A percentile compares a stretch with the other conserved stretches of the same genome.
These are phyloP conservation scores for Rhabdophis nuchalis DNA, from an alignment of 2,797 vertebrate genomes.

Conservation along the genomic window DNA sequence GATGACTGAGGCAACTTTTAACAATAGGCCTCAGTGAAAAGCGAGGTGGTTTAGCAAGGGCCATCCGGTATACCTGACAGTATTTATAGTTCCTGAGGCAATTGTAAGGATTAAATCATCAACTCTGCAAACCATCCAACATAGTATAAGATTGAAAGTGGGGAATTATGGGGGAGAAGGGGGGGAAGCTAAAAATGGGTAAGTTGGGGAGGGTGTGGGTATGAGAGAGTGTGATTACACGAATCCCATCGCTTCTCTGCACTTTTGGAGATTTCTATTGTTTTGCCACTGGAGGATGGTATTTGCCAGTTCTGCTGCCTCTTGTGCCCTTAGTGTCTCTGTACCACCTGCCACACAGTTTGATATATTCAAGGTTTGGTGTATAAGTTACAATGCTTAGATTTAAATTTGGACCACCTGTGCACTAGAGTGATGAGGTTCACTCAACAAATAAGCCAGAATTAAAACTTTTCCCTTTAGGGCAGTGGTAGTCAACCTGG, in stretches of 20 bases:
- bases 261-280: neutral
- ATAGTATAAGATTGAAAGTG: neutral
- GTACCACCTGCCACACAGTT: neutral
- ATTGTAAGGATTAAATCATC: neutral
- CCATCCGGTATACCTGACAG: neutral
- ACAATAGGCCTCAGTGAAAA: neutral
- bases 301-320: neutral
- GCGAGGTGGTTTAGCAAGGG: neutral
- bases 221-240: neutral
- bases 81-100: neutral
- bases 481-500: too few relatives aligned
- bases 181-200: neutral
- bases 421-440: neutral
- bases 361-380: neutral
- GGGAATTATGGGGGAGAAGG: neutral
- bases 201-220: neutral
- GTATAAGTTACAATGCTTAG: neutral
- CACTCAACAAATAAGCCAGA: neutral
- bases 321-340: neutral
- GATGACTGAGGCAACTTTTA: neutral
- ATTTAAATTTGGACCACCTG: neutral
- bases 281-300: neutral
- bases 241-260: neutral
- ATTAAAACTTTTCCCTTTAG: neutral
- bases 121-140: neutral